These are phyloP conservation scores for Lepidothrix coronata DNA, from an alignment of 2,113 vertebrate genomes.

Conservation along the genomic window DNA sequence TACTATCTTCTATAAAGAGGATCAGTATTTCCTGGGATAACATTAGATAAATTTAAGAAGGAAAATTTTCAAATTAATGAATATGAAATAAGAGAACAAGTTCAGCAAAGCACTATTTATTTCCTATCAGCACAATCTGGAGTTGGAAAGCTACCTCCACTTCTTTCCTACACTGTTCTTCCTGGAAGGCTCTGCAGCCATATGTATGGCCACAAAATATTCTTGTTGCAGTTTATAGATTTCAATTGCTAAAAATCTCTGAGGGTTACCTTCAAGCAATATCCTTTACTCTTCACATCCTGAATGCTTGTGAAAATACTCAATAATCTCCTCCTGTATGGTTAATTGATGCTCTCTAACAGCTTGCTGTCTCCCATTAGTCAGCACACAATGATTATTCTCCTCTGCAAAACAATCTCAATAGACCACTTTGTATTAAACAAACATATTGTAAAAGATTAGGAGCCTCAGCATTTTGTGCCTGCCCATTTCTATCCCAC, in stretches of 20 bases:
- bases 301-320: neutral
- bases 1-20: neutral
- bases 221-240: neutral
- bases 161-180: neutral
- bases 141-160: neutral
- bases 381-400: constrained; percentile 29
- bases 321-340: constrained; percentile 9
- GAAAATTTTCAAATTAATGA: neutral
- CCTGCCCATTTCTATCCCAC: neutral
- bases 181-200: neutral
- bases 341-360: constrained; percentile 53
- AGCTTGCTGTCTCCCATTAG: constrained; percentile 53
- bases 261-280: neutral
- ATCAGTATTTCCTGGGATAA: neutral
- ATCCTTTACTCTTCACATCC: neutral
- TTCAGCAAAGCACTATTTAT: neutral
- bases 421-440: constrained; percentile 45
- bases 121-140: neutral
- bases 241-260: neutral
- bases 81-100: neutral
- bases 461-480: constrained; percentile 34
- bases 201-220: neutral
- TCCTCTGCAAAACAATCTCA: constrained; percentile 45
- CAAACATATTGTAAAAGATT: constrained; percentile 44
- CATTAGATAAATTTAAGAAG: neutral